Conservation (phyloP, 2,113 vertebrate species). For the Ochotona curzoniae region DNA sequence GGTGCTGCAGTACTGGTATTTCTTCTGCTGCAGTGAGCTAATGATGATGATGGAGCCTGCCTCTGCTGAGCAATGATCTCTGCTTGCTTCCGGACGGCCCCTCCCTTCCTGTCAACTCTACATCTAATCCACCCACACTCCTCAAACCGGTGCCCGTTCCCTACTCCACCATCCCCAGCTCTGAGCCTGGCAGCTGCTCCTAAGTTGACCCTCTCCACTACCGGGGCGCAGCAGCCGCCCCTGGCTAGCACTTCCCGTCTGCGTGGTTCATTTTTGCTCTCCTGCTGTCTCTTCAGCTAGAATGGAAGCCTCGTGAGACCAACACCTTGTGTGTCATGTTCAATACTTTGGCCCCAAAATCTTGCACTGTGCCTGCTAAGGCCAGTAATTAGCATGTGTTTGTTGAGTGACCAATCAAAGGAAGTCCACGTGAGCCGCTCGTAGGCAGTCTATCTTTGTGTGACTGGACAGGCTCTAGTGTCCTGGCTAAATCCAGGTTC, state of each 20-base stretch:
- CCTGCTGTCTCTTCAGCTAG: background rate
- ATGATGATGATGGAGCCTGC: background rate
- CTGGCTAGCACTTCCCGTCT: too few species aligned
- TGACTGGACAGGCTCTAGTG: background rate
- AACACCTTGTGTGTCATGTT: background rate
- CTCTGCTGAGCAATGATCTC: too few species aligned
- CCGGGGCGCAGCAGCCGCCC: too few species aligned
- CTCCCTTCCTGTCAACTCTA: background rate
- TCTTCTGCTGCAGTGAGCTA: background rate
- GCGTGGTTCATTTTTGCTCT: background rate
- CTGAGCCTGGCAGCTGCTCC: too few species aligned
- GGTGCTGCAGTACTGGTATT: too few species aligned
- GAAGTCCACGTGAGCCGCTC: accelerated
- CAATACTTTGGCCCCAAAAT: background rate
- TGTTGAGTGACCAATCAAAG: background rate
- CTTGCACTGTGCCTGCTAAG: accelerated
- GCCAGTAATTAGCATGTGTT: background rate
- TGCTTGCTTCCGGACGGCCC: background rate
- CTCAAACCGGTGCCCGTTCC: too few species aligned
- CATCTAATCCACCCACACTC: background rate
- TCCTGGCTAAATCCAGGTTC: accelerated
- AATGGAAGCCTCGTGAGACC: background rate
- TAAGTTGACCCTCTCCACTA: too few species aligned
- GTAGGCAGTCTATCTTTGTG: background rate
- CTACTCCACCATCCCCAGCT: too few species aligned